Evolutionary conservation across 1,140 invertebrate species (phyloP), one percentile per base, ranked within the genome.

Genomic region (Euschistus heros): DNA sequence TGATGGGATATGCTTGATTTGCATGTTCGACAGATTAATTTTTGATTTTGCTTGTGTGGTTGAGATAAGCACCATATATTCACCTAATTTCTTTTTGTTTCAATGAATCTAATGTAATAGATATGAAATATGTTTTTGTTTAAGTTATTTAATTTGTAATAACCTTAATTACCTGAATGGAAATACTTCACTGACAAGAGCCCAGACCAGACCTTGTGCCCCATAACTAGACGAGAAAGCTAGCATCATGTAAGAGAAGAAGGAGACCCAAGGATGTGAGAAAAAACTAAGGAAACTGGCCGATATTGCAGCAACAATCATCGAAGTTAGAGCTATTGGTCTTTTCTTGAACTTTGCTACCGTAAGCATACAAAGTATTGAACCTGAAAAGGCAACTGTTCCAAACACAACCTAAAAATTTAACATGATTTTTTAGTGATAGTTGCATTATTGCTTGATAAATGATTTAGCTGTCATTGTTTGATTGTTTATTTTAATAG

Each of bases 271-370:
- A 15, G 57, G 47, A 27, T 55, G 18, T 17, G 59, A 64, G 15
- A 65, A 18, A 10, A 55, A 46, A 20, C 26, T n/a, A 22, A 63
- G 37, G 13, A 59, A 64, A 46, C 69, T 67, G 3, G 67, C 70
- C 22, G 61, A 68, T 52, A 73, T 62, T 0, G 71, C 50, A 33
- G 69, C 71, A 5, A 60, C 59, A 2, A 67, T 61, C 15, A 74
- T 68, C 24, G 78, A 74, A 14, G 67, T 10, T 1, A 75, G 64
- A 20, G 67, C 69, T 5, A 76, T 63, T 15, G 73, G 62, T 47
- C 77, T 63, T 64, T 77, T 72, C 63, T 78, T 75, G 42, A 76
- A 63, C 50, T 52, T 67, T 0, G 67, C 67, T 14, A 70, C 68
- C 30, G 64, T 55, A 10, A 69, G 55, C 55, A 67, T 69, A 46